Conservation (phyloP, 2,888 invertebrate genomes). For the Acleris cristana region DNA sequence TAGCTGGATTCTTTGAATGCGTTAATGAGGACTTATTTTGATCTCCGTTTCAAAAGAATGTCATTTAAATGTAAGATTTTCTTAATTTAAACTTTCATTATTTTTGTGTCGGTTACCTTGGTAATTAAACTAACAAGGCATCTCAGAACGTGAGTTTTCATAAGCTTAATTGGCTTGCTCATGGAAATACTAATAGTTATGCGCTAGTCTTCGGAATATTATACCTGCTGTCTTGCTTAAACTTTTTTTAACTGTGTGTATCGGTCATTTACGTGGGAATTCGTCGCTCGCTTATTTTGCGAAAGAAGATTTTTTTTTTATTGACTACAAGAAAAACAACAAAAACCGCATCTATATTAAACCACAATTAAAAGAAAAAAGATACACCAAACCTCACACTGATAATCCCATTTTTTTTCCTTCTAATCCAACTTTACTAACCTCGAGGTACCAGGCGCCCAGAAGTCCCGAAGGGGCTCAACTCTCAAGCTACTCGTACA, state of each 20-base stretch:
- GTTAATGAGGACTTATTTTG: constrained; percentile 32
- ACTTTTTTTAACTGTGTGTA: too few relatives aligned
- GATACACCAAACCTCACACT: too few relatives aligned
- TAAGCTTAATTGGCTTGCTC: too few relatives aligned
- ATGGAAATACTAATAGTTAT: too few relatives aligned
- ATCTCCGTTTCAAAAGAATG: constrained; percentile 22
- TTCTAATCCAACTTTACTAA: constrained; percentile 29
- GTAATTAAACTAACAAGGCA: neutral
- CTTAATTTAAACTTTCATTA: neutral
- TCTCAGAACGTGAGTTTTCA: too few relatives aligned
- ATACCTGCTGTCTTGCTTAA: too few relatives aligned
- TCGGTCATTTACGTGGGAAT: too few relatives aligned
- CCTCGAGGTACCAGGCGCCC: constrained; percentile 50
- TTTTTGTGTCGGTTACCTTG: too few relatives aligned
- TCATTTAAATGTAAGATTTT: neutral
- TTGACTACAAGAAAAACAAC: too few relatives aligned
- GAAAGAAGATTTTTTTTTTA: neutral
- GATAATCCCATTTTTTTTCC: constrained; percentile 1
- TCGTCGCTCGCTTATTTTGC: too few relatives aligned
- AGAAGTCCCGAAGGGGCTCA: constrained; percentile 43
- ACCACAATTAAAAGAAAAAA: too few relatives aligned
- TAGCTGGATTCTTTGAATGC: constrained; percentile 30
- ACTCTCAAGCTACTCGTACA: constrained; percentile 40
- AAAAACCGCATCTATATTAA: neutral
- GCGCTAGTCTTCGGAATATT: too few relatives aligned